Evolutionary conservation across 2,113 vertebrate genomes (phyloP), one percentile per base, ranked within the genome.

Genomic region (Sinocyclocheilus anophthalmus): DNA sequence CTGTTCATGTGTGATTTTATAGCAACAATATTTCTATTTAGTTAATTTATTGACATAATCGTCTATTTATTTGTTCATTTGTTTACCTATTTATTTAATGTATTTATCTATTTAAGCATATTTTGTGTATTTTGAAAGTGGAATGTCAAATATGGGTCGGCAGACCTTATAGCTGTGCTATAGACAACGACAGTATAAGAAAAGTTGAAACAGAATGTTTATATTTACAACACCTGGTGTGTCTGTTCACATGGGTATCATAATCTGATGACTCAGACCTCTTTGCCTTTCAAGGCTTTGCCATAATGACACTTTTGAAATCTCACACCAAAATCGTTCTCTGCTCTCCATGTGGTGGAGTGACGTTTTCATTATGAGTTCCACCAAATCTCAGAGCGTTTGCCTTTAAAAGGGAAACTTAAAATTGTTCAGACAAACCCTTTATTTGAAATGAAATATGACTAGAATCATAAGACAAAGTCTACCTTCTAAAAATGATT

Each of bases 401-500:
- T 91, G 90, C 92, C 91, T 94, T 94, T 79, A 79, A 91, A 90
- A 90, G 84, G 85, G 85, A 81, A 87, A 80, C 85, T 89, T 92
- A 88, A 91, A 90, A 85, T 87, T 20, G 30, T 33, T 33, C 30
- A 33, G 85, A 81, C 82, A 84, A 81, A 87, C 91, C 90, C 90
- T 93, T 89, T 91, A 93, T 90, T 87, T 88, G 22, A 85, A 77
- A 92, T 77, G 39, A 87, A 53, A 90, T 94, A 93, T 91, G 92
- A 96, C 95, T 96, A 95, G 94, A 96, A 94, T 89, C 92, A 94
- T 93, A 91, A 93, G 48, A 93, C 92, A 76, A 92, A 85, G 89
- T 96, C 92, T 94, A 93, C 92, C 93, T 96, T 94, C 92, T 91
- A 90, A 91, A 88, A 94, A 95, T 93, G 94, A 94, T 24, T 95